phyloP scores from a whole-genome alignment of 2,888 invertebrate genomes.

The Gryllus longicercus region DNA sequence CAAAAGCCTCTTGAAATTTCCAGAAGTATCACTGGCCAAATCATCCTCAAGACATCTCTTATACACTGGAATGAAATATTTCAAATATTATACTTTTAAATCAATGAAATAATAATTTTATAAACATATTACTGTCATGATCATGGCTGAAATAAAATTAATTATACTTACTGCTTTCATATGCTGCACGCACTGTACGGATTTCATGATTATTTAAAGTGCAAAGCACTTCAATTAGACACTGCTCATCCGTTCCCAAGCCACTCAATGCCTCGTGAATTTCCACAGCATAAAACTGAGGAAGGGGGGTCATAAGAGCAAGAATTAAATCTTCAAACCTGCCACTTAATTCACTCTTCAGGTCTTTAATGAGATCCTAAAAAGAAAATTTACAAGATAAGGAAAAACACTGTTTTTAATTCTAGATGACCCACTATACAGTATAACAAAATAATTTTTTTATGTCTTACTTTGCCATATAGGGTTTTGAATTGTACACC shows the following conservation, averaged over 20 bases:
- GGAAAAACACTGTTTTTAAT: neutral
- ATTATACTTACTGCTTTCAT: conserved; percentile 65
- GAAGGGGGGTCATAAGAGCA: conserved; percentile 79
- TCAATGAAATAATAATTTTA: neutral
- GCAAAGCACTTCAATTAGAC: conserved; percentile 84
- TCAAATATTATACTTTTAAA: neutral
- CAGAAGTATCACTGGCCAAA: conserved; percentile 82
- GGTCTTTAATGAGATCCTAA: conserved; percentile 64
- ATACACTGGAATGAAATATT: conserved; percentile 61
- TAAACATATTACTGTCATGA: neutral
- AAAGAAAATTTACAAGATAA: conserved; percentile 22
- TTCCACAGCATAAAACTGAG: conserved; percentile 79
- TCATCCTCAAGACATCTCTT: conserved; percentile 76
- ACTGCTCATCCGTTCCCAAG: conserved; percentile 79
- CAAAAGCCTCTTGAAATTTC: conserved; percentile 84
- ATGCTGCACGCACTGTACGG: conserved; percentile 71
- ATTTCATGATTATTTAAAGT: conserved; percentile 83
- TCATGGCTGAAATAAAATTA: neutral
- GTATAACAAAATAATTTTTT: neutral
- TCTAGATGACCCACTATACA: neutral
- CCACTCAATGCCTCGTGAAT: conserved; percentile 80
- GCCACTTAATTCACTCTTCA: conserved; percentile 85
- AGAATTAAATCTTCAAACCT: conserved; percentile 80
- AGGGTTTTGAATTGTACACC: conserved; percentile 76
- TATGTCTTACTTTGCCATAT: conserved; percentile 70